phyloP scores from a whole-genome alignment of 1,140 invertebrate species.

The Mylabris phalerata region DNA sequence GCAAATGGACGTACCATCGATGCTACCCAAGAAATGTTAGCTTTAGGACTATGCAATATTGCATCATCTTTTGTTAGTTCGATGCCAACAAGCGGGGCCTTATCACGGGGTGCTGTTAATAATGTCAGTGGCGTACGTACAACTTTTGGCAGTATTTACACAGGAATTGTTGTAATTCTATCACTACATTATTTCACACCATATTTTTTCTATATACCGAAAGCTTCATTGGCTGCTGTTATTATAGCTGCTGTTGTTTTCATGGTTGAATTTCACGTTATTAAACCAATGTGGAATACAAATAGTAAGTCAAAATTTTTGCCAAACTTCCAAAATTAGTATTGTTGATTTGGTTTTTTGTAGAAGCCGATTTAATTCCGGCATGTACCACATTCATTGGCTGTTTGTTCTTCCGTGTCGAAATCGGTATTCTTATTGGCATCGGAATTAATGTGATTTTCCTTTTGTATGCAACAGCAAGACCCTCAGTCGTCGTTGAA shows the following conservation, averaged over 20 bases:
- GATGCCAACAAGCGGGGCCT: slow-evolving; percentile 79
- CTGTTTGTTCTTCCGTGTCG: slow-evolving; percentile 59
- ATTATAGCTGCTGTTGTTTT: slow-evolving; percentile 77
- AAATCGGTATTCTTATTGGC: slow-evolving; percentile 70
- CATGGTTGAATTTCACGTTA: slow-evolving; percentile 58
- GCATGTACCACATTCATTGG: slow-evolving; percentile 59
- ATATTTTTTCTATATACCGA: slow-evolving; percentile 54
- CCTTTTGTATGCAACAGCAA: slow-evolving; percentile 63
- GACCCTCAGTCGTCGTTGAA: slow-evolving; percentile 58
- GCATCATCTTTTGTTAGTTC: slow-evolving; percentile 77
- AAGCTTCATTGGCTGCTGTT: slow-evolving; percentile 68
- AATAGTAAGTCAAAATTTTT: slow-evolving; percentile 56
- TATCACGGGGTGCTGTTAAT: slow-evolving; percentile 80
- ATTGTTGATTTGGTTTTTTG: slow-evolving; percentile 33
- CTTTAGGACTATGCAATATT: slow-evolving; percentile 73
- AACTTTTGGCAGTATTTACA: slow-evolving; percentile 72
- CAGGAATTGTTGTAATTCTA: slow-evolving; percentile 66
- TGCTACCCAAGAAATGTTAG: slow-evolving; percentile 74
- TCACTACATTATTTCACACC: slow-evolving; percentile 74
- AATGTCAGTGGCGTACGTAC: slow-evolving; percentile 78
- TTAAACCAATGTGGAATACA: slow-evolving; percentile 56
- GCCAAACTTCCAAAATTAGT: background rate
- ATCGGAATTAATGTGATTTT: slow-evolving; percentile 64
- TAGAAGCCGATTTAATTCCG: slow-evolving; percentile 64
- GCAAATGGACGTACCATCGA: slow-evolving; percentile 48